Base-by-base conservation (phyloP, 1,140 invertebrate genomes). In the Mya arenaria region DNA sequence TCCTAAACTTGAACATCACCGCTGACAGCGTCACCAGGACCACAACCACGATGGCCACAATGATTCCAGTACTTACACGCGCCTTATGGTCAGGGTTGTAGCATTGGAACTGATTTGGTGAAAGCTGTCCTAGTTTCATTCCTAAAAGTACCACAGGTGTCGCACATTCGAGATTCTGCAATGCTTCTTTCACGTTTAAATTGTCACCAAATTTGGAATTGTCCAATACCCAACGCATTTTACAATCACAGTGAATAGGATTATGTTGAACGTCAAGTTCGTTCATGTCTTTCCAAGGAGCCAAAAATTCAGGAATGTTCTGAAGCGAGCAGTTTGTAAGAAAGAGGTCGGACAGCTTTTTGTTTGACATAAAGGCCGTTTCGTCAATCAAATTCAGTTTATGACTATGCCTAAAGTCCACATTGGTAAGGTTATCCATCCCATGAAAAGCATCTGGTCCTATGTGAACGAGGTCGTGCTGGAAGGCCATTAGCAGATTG, bases 391-490 rank as follows among this genome's bases (percentile, higher is more conserved):
- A n/a, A 15, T 10, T 36, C 25, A 80, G 28, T 8, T 41, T 56
- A 32, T 36, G 28, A 41, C 41, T 56, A 32, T 68, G 4, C 6
- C 17, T 37, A 10, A 80, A 23, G 41, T 80, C 65, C 34, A 80
- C 37, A 25, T 23, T 37, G 4, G 34, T 58, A 2, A 60, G 10
- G 19, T 48, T 71, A 30, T 36, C 19, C 8, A 80, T 13, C 1
- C 77, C 77, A 19, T 23, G 17, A 48, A 80, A 80, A 39, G 77
- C 55, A 60, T 71, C 65, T 23, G 65, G 77, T n/a, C 77, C 77
- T 0, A 80, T 68, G n/a, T 5, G 28, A 4, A 5, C 32, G 34
- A 80, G 63, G n/a, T 55, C 23, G 2, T 5, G 37, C 65, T 60
- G 58, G 32, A 69, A 44, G 17, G 30, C 60, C 6, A 71, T 6